Conservation (phyloP, 2,888 invertebrate species). For the Acanthacorydalis orientalis region DNA sequence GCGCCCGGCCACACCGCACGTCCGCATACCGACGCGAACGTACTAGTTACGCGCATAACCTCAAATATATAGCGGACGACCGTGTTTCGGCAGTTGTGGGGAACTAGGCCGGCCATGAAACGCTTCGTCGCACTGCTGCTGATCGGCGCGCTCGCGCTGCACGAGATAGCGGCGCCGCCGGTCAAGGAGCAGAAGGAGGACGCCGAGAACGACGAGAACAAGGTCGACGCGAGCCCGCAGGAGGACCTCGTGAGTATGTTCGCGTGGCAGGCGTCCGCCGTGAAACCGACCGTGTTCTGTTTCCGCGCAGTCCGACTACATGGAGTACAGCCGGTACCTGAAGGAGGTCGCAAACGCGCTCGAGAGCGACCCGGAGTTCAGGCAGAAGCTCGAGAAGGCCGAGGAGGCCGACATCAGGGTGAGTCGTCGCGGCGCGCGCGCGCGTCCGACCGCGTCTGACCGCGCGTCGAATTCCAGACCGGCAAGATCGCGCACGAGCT, state of each 20-base stretch:
- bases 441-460: constrained; percentile 75
- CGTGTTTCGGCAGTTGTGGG: no score
- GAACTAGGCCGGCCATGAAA: no score
- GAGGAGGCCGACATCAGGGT: constrained; percentile 72
- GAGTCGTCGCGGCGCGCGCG: constrained; percentile 58
- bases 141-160: no score
- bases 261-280: no score
- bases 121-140: no score
- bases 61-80: no score
- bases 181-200: constrained; percentile 31
- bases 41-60: no score
- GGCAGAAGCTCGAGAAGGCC: constrained; percentile 64
- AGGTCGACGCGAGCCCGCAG: constrained; percentile 22
- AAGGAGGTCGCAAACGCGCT: constrained; percentile 78
- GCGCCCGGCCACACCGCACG: no score
- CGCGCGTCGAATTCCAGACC: constrained; percentile 72
- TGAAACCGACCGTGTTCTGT: no score
- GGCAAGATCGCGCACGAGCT: constrained; percentile 85
- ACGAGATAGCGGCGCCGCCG: constrained; percentile 22
- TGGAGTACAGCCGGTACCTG: constrained; percentile 78
- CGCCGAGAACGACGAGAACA: constrained; percentile 21
- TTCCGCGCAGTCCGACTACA: constrained; percentile 25
- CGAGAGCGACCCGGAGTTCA: constrained; percentile 76
- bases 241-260: constrained; percentile 13
- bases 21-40: no score